Evolutionary conservation across 2,797 vertebrate genomes (phyloP).

Genomic region (Siniperca obscura): DNA sequence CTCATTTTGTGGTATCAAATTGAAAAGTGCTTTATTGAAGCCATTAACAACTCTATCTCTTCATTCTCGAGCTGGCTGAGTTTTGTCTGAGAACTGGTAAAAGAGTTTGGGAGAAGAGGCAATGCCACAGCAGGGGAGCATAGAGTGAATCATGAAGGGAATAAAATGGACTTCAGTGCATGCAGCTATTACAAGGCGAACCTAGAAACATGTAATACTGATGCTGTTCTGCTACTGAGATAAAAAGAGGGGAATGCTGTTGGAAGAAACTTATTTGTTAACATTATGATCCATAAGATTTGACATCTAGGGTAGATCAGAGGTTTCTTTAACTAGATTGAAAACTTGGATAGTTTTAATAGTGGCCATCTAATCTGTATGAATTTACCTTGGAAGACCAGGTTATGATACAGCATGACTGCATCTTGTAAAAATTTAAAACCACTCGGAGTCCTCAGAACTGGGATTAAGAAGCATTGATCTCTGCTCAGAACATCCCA

Average conservation of each 20-base stretch:
- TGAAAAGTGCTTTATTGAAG: conserved; percentile 26
- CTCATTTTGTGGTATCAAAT: conserved; percentile 38
- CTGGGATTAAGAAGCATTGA: conserved; percentile 32
- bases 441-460: conserved; percentile 8
- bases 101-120: conserved; percentile 15
- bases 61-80: conserved; percentile 23
- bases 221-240: conserved; percentile 19
- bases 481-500: conserved; percentile 3
- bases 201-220: not conserved
- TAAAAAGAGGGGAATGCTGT: not conserved
- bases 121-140: conserved; percentile 29
- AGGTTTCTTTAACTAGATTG: not conserved
- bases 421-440: conserved; percentile 24
- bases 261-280: conserved; percentile 10
- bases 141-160: conserved; percentile 35
- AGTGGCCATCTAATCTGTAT: not conserved
- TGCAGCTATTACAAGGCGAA: conserved; percentile 29
- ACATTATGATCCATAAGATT: conserved; percentile 4
- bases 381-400: not conserved
- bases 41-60: conserved; percentile 6
- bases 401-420: conserved; percentile 11
- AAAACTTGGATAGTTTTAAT: conserved; percentile 20
- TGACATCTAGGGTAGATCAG: not conserved
- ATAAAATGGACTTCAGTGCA: conserved; percentile 48
- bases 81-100: conserved; percentile 24